phyloP scores from a whole-genome alignment of 1,140 invertebrate genomes.

The Eubasilissa regina region DNA sequence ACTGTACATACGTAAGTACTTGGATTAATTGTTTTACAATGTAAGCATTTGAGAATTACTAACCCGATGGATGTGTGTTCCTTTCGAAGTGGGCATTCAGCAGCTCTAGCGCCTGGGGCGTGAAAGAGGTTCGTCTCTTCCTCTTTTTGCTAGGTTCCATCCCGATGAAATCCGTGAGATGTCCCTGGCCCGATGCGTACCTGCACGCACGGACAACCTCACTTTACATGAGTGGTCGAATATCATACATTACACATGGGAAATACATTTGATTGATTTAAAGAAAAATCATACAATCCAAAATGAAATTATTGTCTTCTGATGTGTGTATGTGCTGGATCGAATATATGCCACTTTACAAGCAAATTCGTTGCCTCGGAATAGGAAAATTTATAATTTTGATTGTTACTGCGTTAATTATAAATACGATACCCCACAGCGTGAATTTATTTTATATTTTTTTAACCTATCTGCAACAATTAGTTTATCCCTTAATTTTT shows the following conservation, averaged over 20 bases:
- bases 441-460: too few species aligned
- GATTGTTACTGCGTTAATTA: too few species aligned
- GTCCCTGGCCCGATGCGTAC: conserved; percentile 92
- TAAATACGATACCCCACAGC: too few species aligned
- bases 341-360: not conserved
- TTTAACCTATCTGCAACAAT: too few species aligned
- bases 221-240: conserved; percentile 45
- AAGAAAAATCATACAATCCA: too few species aligned
- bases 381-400: too few species aligned
- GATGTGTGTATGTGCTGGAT: not conserved
- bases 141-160: conserved; percentile 97
- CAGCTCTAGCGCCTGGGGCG: conserved; percentile 94
- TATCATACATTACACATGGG: conserved; percentile 21
- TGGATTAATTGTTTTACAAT: not conserved
- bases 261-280: not conserved
- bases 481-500: too few species aligned
- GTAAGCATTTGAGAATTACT: conserved; percentile 59
- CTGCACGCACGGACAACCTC: conserved; percentile 72
- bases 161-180: conserved; percentile 95
- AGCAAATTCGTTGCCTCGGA: too few species aligned
- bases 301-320: too few species aligned
- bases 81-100: conserved; percentile 96
- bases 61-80: conserved; percentile 98
- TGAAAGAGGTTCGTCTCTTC: conserved; percentile 96
- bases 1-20: too few species aligned